Evolutionary conservation across 2,113 vertebrate genomes (phyloP).

Genomic region (Spea bombifrons): DNA sequence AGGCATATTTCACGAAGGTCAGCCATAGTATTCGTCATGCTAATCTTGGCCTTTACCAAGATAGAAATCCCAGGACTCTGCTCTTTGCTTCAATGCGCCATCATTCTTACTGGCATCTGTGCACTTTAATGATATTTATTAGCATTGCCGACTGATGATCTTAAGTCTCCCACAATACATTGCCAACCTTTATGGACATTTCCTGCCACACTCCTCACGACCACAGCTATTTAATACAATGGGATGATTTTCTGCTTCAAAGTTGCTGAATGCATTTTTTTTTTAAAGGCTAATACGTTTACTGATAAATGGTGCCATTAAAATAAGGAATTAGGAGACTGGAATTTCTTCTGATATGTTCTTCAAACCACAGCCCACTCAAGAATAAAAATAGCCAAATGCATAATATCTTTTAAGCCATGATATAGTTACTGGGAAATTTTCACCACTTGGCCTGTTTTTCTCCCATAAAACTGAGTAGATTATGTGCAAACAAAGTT

Average conservation of each 20-base stretch:
- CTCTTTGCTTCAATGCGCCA: conserved; percentile 52
- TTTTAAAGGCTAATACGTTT: conserved; percentile 5
- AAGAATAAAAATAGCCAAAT: conserved; percentile 1
- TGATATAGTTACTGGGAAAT: conserved; percentile 14
- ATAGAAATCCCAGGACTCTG: conserved; percentile 54
- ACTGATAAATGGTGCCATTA: conserved; percentile 30
- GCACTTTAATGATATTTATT: conserved; percentile 40
- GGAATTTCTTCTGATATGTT: conserved; percentile 60
- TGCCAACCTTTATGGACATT: conserved; percentile 51
- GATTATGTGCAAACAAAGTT: neutral
- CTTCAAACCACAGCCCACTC: conserved; percentile 51
- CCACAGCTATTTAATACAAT: conserved; percentile 62
- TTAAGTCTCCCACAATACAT: conserved; percentile 33
- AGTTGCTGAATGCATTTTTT: conserved; percentile 18
- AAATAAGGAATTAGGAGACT: conserved; percentile 6
- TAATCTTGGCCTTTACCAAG: conserved; percentile 52
- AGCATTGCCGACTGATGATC: conserved; percentile 44
- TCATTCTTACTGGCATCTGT: conserved; percentile 55
- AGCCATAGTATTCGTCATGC: conserved; percentile 59
- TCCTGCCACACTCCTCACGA: conserved; percentile 54
- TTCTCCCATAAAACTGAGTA: conserved; percentile 3
- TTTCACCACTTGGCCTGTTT: neutral
- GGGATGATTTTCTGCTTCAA: conserved; percentile 48
- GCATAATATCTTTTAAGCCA: neutral
- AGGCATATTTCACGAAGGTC: conserved; percentile 48